Conservation (phyloP, 1,140 invertebrate species). For the Phthorimaea operculella region DNA sequence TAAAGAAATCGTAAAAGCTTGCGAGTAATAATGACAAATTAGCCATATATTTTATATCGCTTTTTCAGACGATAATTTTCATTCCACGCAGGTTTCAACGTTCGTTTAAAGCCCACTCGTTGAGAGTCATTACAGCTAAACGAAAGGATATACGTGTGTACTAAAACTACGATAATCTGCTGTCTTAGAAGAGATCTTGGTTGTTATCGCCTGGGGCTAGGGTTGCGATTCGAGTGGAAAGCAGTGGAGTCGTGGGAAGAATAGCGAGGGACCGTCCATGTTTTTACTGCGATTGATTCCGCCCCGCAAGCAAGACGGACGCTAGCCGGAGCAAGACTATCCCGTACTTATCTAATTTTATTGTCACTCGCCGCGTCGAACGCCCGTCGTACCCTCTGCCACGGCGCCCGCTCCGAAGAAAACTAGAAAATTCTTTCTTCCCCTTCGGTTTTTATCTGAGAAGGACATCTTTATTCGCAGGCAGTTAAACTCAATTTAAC, state of each 20-base stretch:
- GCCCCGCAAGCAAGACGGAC: constrained; percentile 45
- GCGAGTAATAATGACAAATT: too few relatives aligned
- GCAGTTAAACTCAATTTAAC: constrained; percentile 52
- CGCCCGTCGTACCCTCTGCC: constrained; percentile 40
- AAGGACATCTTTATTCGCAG: constrained; percentile 51
- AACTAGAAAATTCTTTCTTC: constrained; percentile 51
- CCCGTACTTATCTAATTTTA: constrained; percentile 65
- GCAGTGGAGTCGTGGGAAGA: not conserved
- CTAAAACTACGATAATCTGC: not conserved
- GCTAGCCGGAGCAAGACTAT: constrained; percentile 34
- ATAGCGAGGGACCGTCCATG: constrained; percentile 20
- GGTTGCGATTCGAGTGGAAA: not conserved
- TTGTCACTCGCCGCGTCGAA: constrained; percentile 38
- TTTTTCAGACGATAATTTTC: constrained; percentile 9
- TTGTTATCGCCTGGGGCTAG: not conserved
- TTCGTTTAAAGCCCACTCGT: constrained; percentile 54
- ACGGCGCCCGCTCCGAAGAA: constrained; percentile 34
- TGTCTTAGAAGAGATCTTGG: not conserved
- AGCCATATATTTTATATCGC: too few relatives aligned
- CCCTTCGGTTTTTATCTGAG: constrained; percentile 45
- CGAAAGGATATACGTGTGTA: constrained; percentile 34
- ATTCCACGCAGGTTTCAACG: constrained; percentile 21
- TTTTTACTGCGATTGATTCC: constrained; percentile 63
- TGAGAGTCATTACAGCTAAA: constrained; percentile 50
- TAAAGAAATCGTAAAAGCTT: too few relatives aligned